Evolutionary conservation across 2,888 invertebrate genomes (phyloP), one percentile per base, ranked within the genome.

Genomic region (Alloplasta piceator): DNA sequence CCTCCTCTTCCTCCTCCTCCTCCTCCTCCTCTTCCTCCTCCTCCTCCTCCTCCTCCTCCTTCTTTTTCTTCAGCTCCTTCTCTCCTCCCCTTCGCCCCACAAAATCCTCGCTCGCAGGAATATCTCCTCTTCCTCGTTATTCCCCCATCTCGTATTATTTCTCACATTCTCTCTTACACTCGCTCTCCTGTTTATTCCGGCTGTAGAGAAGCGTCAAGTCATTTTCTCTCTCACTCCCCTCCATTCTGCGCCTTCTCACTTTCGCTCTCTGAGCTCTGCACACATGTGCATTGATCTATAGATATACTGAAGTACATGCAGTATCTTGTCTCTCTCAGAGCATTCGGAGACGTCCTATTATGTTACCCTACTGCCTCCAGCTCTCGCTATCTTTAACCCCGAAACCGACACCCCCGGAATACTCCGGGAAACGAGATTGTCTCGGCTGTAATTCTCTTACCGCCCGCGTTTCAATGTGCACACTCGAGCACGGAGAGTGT

Each of bases 381-480:
- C 85, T 85, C 72, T 71, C 68, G 85, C 87, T 87, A 88, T 88
- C 88, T 87, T 86, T 87, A 88, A 87, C 88, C 86, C 86, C 85
- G 84, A 87, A 86, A 86, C 85, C 85, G 81, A 81, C 85, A 86
- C 86, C 87, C 82, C 84, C 80, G 72, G 63, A 87, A 85, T 86
- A 83, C 26, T 26, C 58, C 14, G 39, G 10, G 36, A 26, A 26
- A 7, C 4, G 16, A 55, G 26, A 26, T 39, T 58, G 66, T 74
- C 74, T 26, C 26, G 26, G 74, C 39, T 16, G 70, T 3, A 26
- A 26, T 26, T 58, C 68, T 41, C 52, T 12, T 52, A 7, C 26
- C n/a, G n/a, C 12, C 6, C 5, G 14, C 14, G 52, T 26, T 26
- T 26, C 1, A 26, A 26, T 26, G 26, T 26, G 26, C 26, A 26